These are phyloP conservation scores for Acanthosepion esculentum DNA, from an alignment of 2,888 invertebrate species.

Conservation along the genomic window DNA sequence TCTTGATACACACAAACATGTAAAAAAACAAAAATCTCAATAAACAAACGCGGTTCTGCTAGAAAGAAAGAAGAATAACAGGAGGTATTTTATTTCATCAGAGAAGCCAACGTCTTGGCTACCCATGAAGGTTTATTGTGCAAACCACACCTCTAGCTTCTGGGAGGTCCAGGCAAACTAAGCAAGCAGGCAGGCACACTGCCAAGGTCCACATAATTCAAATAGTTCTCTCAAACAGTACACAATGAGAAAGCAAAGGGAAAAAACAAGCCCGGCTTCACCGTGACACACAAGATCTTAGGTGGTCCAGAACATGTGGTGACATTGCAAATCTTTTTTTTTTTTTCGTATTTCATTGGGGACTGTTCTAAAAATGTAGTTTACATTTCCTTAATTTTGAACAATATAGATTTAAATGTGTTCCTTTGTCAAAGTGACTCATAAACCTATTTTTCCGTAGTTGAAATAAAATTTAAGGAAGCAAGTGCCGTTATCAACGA, in stretches of 20 bases:
- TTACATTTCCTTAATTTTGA: too few species aligned
- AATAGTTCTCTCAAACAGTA: conserved; percentile 17
- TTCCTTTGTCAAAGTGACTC: too few species aligned
- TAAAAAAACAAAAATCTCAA: not conserved
- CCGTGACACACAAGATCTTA: not conserved
- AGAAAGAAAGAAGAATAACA: conserved; percentile 6
- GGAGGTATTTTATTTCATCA: not conserved
- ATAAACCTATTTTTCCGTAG: too few species aligned
- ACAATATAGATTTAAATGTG: too few species aligned
- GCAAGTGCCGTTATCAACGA: too few species aligned
- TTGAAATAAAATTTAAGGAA: too few species aligned
- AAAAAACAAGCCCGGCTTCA: not conserved
- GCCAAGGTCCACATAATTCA: conserved; percentile 33
- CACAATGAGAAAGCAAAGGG: not conserved
- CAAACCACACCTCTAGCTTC: conserved; percentile 45
- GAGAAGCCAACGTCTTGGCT: not conserved
- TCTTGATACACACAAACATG: too few species aligned
- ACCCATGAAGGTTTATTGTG: conserved; percentile 33
- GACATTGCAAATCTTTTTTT: not conserved
- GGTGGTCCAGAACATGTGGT: conserved; percentile 7
- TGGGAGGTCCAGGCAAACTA: conserved; percentile 44
- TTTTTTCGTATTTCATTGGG: too few species aligned
- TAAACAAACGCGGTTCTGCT: not conserved
- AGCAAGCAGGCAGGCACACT: not conserved
- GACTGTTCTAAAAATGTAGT: too few species aligned